Conservation (phyloP, 2,888 invertebrate genomes). For the Fragum whitleyi region DNA sequence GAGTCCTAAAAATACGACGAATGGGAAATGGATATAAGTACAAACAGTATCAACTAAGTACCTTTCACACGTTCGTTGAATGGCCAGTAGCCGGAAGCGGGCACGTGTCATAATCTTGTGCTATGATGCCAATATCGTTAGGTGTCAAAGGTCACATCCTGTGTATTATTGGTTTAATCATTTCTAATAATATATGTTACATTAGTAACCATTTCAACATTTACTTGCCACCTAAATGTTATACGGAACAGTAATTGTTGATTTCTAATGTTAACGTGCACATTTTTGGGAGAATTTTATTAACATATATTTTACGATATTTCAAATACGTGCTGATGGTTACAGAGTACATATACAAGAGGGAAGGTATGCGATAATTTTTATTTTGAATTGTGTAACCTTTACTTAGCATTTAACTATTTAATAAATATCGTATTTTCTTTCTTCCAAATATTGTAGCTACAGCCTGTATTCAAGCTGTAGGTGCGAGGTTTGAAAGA, state of each 20-base stretch:
- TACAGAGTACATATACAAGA: too few species aligned
- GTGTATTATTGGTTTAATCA: neutral
- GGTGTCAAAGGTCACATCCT: slow-evolving; percentile 6
- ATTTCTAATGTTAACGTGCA: neutral
- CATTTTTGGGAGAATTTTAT: neutral
- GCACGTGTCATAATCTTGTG: slow-evolving; percentile 9
- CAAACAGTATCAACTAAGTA: too few species aligned
- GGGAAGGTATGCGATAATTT: too few species aligned
- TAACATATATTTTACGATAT: too few species aligned
- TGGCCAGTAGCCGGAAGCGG: neutral
- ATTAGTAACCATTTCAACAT: neutral
- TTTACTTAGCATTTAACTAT: too few species aligned
- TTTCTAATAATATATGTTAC: neutral
- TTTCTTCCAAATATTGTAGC: neutral
- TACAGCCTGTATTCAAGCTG: neutral
- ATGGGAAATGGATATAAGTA: too few species aligned
- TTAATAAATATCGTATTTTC: too few species aligned
- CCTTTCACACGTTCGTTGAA: neutral
- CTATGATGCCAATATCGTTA: slow-evolving; percentile 8
- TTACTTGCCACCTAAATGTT: neutral
- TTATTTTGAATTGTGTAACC: too few species aligned
- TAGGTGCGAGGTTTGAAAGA: too few species aligned
- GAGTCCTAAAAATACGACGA: too few species aligned
- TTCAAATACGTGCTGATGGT: too few species aligned
- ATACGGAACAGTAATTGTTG: neutral